Base-by-base conservation (phyloP, 2,888 invertebrate genomes). In the Ophioninae sp. region DNA sequence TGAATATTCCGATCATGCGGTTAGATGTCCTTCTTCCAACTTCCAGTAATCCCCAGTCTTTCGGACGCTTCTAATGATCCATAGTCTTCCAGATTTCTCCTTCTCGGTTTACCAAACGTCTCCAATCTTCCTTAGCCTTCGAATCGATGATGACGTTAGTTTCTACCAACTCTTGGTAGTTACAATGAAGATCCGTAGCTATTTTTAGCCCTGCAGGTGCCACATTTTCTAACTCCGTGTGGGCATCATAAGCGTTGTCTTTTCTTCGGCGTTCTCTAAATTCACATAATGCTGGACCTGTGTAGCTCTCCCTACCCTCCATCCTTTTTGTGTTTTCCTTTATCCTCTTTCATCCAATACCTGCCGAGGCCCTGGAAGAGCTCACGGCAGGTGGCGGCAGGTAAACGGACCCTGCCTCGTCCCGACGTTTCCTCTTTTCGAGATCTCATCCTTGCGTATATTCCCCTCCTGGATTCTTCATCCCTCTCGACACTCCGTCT, bases 331-430 rank as follows among this genome's bases (percentile, higher is more conserved):
- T 57, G 21, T 65, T 74, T 44, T 57, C 64, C 65, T 37, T 44
- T 61, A 41, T 13, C 37, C 61, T 50, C 30, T 61, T 82, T 57
- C 37, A 61, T 77, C 20, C 72, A 61, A 84, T 84, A 84, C 84
- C 81, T 84, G 84, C 62, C 74, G 67, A 67, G 67, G 68, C 62
- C 44, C 7, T 21, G 10, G 76, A 79, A 61, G 72, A 70, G 77
- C 61, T 69, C 84, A 67, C 78, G 81, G 79, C 84, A 84, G 81
- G 78, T 81, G 84, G 84, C 81, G 81, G 70, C 79, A 81, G 84
- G 79, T 81, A 84, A 75, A 79, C 65, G 75, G 79, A 61, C 79
- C 79, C 57, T 75, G 79, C 57, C 74, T 78, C 57, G 74, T 81
- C 75, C 75, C 62, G 72, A 79, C 68, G 61, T 75, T 81, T 57